Conservation (phyloP, 2,113 vertebrate genomes). For the Takifugu flavidus region DNA sequence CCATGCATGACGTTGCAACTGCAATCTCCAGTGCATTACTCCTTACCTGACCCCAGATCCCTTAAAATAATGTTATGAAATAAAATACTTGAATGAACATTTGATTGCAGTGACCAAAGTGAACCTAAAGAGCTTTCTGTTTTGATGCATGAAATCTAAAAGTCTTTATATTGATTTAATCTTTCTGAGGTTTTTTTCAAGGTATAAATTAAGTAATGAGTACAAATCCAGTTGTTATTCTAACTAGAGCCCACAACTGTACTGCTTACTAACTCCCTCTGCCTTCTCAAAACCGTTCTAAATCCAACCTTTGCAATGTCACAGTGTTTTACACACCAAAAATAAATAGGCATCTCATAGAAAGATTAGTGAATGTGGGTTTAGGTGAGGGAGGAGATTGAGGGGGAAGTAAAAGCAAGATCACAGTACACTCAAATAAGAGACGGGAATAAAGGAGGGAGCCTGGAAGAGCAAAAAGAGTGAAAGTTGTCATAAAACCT, state of each 20-base stretch:
- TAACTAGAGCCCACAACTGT: not conserved
- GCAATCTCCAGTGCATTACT: not conserved
- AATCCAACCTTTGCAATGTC: slow-evolving; percentile 46
- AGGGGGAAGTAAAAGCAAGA: slow-evolving; percentile 1
- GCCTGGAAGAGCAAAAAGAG: slow-evolving; percentile 31
- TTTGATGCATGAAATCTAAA: not conserved
- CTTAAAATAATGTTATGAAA: too few relatives aligned
- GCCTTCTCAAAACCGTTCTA: slow-evolving; percentile 3
- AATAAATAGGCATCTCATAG: slow-evolving; percentile 60
- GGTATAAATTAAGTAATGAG: too few relatives aligned
- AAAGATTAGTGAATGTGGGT: slow-evolving; percentile 58
- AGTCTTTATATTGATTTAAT: too few relatives aligned
- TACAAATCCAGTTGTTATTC: too few relatives aligned
- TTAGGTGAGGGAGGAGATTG: slow-evolving; percentile 25
- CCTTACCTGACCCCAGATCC: not conserved
- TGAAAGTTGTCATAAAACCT: slow-evolving; percentile 72
- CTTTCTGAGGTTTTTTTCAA: too few relatives aligned
- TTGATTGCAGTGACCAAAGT: not conserved
- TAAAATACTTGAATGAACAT: slow-evolving; percentile 18
- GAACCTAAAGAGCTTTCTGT: slow-evolving; percentile 30
- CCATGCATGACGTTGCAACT: not conserved
- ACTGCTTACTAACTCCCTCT: slow-evolving; percentile 4
- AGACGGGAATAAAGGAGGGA: slow-evolving; percentile 1
- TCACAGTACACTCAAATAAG: too few relatives aligned
- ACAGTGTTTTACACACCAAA: slow-evolving; percentile 54